A percentile compares a stretch with the other conserved stretches of the same genome.
Evolutionary conservation across 64 coral and sea anemone genomes (phyloP).

Genomic region (Montipora capricornis): DNA sequence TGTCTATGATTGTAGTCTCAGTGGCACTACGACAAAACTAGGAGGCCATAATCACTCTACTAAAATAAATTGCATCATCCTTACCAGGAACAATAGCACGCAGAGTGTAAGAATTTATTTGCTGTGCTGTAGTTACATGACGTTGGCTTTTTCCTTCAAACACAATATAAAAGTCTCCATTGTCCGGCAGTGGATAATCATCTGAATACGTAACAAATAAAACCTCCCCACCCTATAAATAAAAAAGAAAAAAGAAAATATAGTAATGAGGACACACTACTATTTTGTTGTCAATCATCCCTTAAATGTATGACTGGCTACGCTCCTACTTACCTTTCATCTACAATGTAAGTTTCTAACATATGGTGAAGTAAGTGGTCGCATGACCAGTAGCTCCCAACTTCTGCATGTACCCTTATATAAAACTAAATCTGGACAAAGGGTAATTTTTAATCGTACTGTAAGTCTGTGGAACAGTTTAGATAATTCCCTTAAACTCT

Average conservation of each 20-base stretch:
- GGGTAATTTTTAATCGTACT: conserved; percentile 37
- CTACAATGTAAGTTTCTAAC: conserved; percentile 34
- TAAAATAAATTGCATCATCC: neutral
- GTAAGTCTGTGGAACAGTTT: conserved; percentile 55
- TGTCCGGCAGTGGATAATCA: conserved; percentile 80
- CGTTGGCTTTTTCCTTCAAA: conserved; percentile 84
- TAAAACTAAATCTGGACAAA: conserved; percentile 54
- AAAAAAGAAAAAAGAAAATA: neutral
- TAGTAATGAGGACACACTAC: neutral
- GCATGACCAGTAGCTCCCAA: conserved; percentile 47
- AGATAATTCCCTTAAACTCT: conserved; percentile 54
- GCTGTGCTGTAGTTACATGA: conserved; percentile 86
- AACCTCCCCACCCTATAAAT: conserved; percentile 87
- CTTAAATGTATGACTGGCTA: conserved; percentile 33
- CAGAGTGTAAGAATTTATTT: conserved; percentile 80
- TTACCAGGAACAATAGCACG: conserved; percentile 88
- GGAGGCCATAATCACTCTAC: neutral
- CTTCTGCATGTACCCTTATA: conserved; percentile 40
- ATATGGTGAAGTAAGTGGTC: conserved; percentile 41
- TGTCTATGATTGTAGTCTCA: too few relatives aligned
- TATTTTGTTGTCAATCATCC: neutral
- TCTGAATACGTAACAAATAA: conserved; percentile 88
- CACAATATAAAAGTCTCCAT: conserved; percentile 81
- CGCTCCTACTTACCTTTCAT: conserved; percentile 48
- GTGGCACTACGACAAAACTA: too few relatives aligned